phyloP scores from a whole-genome alignment of 2,113 vertebrate species.

The Nibea albiflora region DNA sequence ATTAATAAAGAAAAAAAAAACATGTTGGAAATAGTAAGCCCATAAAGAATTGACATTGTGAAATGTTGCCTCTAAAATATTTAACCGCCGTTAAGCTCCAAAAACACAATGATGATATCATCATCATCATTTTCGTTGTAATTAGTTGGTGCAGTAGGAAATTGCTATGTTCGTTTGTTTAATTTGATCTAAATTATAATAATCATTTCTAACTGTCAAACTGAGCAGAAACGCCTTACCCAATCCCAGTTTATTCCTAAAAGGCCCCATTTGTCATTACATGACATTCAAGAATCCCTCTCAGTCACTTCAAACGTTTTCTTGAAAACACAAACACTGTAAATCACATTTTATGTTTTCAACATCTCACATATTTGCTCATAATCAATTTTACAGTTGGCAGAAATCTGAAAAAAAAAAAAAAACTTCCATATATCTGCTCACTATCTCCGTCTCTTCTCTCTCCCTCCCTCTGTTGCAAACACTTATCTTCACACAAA shows the following conservation, averaged over 20 bases:
- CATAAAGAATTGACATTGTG: not conserved
- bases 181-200: constrained; percentile 16
- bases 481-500: constrained; percentile 19
- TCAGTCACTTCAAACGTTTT: constrained; percentile 19
- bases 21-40: not conserved
- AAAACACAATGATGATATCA: not conserved
- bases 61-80: not conserved
- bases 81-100: not conserved
- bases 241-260: not conserved
- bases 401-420: not conserved
- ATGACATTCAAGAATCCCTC: constrained; percentile 12
- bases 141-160: constrained; percentile 11
- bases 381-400: constrained; percentile 5
- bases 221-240: not conserved
- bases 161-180: not conserved
- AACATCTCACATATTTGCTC: not conserved
- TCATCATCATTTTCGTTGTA: not conserved
- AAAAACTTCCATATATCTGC: not conserved
- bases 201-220: not conserved
- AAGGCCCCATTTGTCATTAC: constrained; percentile 23
- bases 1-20: not conserved
- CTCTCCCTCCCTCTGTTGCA: not conserved
- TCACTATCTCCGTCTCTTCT: not conserved
- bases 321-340: constrained; percentile 21
- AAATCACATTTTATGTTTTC: constrained; percentile 18